Evolutionary conservation across 2,888 invertebrate genomes (phyloP).

Genomic region (Adelognathus sp.): DNA sequence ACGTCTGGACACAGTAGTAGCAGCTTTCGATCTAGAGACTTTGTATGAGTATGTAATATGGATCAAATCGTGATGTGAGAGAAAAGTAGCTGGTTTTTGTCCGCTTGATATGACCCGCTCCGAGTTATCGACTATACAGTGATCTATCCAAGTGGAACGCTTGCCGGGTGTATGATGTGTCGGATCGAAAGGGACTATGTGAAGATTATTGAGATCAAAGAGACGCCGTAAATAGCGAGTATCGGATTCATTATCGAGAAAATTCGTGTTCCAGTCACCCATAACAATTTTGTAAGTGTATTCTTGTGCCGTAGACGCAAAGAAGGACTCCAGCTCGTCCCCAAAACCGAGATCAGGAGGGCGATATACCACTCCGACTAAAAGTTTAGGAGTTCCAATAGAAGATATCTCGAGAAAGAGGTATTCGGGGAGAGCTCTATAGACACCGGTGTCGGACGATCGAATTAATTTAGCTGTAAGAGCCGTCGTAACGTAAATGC

Average conservation of each 20-base stretch:
- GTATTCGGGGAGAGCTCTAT: conserved; percentile 2
- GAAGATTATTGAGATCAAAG: neutral
- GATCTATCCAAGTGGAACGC: conserved; percentile 30
- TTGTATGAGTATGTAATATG: neutral
- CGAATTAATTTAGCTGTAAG: neutral
- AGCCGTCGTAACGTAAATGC: neutral
- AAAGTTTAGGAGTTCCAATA: neutral
- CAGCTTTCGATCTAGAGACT: neutral
- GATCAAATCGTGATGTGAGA: conserved; percentile 6
- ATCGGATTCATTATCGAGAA: neutral
- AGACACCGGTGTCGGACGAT: neutral
- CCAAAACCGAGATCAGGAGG: conserved; percentile 14
- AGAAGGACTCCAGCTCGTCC: neutral
- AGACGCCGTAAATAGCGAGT: neutral
- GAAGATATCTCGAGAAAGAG: neutral
- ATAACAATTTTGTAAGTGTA: neutral
- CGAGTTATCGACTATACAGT: neutral
- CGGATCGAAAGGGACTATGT: conserved; percentile 1
- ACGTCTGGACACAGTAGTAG: neutral
- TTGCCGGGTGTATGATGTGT: conserved; percentile 16
- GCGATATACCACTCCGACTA: conserved; percentile 11
- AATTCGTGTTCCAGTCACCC: conserved; percentile 22
- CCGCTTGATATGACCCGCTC: neutral
- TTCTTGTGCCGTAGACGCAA: neutral
- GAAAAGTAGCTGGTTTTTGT: conserved; percentile 3